A percentile compares a stretch with the other conserved stretches of the same genome.
These are phyloP conservation scores for Eremophila alpestris DNA, from an alignment of 2,797 vertebrate species.

Conservation along the genomic window DNA sequence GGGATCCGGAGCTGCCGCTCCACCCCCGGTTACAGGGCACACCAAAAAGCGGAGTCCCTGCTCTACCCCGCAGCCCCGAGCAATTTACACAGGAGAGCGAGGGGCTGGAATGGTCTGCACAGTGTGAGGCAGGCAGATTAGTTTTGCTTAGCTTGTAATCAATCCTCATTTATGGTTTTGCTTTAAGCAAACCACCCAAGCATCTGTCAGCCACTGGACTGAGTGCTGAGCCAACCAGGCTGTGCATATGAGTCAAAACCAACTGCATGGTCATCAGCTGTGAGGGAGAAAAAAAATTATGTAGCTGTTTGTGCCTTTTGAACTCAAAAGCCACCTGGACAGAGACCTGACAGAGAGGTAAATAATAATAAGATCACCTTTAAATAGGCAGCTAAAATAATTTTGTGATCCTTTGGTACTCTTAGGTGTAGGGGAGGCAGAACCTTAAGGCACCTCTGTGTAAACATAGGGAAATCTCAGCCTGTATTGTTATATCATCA, in stretches of 20 bases:
- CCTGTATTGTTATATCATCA: not conserved
- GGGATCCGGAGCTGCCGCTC: fast-evolving
- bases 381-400: not conserved
- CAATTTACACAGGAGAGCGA: fast-evolving
- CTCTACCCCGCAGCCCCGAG: fast-evolving
- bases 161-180: not conserved
- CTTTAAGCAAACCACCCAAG: not conserved
- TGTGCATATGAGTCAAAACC: not conserved
- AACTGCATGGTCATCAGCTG: no score
- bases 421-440: not conserved
- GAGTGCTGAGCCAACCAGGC: not conserved
- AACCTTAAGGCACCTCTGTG: not conserved
- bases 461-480: not conserved
- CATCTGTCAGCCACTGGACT: not conserved
- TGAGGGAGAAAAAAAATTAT: not conserved
- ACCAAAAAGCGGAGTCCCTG: fast-evolving
- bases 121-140: not conserved
- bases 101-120: no score
- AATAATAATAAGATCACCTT: not conserved
- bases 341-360: not conserved
- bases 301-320: not conserved
- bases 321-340: not conserved
- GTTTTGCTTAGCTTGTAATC: not conserved
- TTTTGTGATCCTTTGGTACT: not conserved
- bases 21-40: fast-evolving